phyloP scores from a whole-genome alignment of 2,888 invertebrate genomes.

The Cyrtodaria siliqua region DNA sequence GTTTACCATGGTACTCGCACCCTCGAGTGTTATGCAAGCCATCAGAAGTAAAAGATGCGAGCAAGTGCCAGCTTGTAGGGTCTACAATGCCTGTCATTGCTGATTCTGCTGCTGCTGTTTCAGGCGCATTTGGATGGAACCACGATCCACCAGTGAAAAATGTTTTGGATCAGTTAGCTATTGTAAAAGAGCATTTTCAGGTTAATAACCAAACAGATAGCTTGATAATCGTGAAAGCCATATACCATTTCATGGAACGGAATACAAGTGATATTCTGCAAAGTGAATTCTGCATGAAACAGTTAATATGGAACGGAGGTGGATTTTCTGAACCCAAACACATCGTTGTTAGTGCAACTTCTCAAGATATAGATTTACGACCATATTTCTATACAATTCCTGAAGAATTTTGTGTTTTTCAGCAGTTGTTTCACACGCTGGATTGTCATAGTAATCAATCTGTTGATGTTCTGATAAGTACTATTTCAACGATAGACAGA shows the following conservation, averaged over 20 bases:
- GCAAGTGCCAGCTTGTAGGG: constrained; percentile 29
- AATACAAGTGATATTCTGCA: background rate
- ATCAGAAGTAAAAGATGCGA: no score
- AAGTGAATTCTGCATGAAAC: background rate
- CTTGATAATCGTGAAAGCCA: constrained; percentile 27
- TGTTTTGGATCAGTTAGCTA: constrained; percentile 37
- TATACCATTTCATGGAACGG: constrained; percentile 23
- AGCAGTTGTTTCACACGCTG: constrained; percentile 25
- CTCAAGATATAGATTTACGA: constrained; percentile 34
- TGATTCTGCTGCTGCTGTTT: constrained; percentile 3
- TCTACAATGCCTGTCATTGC: constrained; percentile 33
- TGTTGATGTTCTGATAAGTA: constrained; percentile 25
- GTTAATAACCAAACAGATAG: constrained; percentile 24
- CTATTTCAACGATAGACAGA: constrained; percentile 33
- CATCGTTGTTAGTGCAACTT: constrained; percentile 23
- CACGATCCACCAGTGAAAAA: constrained; percentile 9
- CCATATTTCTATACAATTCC: constrained; percentile 59
- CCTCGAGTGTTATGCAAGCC: background rate
- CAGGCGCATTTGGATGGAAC: constrained; percentile 18
- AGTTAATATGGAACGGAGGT: constrained; percentile 56
- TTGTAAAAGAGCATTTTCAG: constrained; percentile 26
- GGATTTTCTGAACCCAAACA: constrained; percentile 38
- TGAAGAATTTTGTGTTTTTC: constrained; percentile 32
- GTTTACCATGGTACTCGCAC: constrained; percentile 13
- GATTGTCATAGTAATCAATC: constrained; percentile 47